These are phyloP conservation scores for Eupithecia vulgata DNA, from an alignment of 2,888 invertebrate genomes.

Conservation along the genomic window DNA sequence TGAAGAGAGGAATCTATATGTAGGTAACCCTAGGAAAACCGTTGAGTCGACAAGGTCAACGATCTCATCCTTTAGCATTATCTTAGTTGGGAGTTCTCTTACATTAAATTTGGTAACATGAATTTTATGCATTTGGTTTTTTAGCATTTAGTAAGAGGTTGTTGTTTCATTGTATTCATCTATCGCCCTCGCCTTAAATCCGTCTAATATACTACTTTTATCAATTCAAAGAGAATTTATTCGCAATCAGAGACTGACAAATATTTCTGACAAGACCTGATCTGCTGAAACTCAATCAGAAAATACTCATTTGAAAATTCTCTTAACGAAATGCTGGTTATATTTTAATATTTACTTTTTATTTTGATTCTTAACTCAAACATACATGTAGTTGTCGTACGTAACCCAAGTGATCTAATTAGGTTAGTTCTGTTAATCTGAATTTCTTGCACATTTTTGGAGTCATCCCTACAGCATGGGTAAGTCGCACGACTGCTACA, in stretches of 20 bases:
- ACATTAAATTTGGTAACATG: too few species aligned
- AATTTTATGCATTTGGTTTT: too few species aligned
- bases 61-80: too few species aligned
- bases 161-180: too few species aligned
- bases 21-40: too few species aligned
- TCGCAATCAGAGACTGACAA: background rate
- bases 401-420: background rate
- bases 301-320: background rate
- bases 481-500: background rate
- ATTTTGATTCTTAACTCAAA: background rate
- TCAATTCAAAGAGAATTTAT: background rate
- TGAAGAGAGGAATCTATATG: too few species aligned
- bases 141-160: too few species aligned
- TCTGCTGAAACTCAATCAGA: background rate
- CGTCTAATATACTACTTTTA: background rate
- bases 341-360: background rate
- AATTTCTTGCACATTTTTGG: background rate
- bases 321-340: slow-evolving; percentile 2
- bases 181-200: too few species aligned
- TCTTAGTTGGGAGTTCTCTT: too few species aligned
- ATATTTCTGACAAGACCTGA: background rate
- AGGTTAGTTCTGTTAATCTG: background rate
- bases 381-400: background rate
- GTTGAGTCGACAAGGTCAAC: too few species aligned
- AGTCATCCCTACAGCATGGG: background rate